Evolutionary conservation across 2,113 vertebrate species (phyloP).

Genomic region (Sapayoa aenigma): DNA sequence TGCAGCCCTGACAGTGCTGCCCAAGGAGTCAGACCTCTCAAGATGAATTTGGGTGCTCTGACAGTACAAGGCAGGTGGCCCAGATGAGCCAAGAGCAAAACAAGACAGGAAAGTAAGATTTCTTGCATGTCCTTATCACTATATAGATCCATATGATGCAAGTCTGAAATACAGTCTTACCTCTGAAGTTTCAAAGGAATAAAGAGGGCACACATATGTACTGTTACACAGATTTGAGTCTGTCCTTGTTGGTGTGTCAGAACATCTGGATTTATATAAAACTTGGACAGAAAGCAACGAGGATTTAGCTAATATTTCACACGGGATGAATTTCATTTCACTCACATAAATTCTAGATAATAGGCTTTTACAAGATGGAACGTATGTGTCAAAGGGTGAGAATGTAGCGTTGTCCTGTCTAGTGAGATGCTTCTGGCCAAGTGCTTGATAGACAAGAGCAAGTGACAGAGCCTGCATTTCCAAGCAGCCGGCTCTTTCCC

Average conservation of each 20-base stretch:
- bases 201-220: background rate
- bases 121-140: background rate
- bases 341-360: background rate
- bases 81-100: background rate
- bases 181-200: background rate
- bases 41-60: background rate
- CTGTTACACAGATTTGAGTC: background rate
- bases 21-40: background rate
- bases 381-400: background rate
- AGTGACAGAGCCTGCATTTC: rapidly evolving
- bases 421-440: background rate
- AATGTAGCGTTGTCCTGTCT: background rate
- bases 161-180: background rate
- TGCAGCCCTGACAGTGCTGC: background rate
- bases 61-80: background rate
- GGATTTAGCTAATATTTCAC: background rate
- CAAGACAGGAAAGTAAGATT: background rate
- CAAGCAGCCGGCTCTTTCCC: rapidly evolving
- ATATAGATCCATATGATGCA: background rate
- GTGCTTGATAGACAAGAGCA: background rate
- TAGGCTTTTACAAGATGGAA: background rate
- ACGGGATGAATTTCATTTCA: background rate
- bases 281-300: background rate
- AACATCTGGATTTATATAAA: background rate
- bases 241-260: background rate